Evolutionary conservation across 2,797 vertebrate genomes (phyloP), one percentile per base, ranked within the genome.

Genomic region (Sebastes dallii): DNA sequence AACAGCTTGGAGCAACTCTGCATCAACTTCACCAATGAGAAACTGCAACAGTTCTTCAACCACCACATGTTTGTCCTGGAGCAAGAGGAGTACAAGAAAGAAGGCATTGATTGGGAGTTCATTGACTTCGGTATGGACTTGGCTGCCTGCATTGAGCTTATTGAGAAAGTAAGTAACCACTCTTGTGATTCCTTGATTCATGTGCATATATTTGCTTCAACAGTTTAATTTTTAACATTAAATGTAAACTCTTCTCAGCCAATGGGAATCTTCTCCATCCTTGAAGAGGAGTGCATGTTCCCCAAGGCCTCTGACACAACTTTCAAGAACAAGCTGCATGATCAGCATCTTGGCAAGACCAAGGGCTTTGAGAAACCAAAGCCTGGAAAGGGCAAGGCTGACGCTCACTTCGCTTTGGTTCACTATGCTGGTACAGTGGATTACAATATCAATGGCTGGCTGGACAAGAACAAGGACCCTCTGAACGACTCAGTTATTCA

Each of bases 241-340:
- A 55, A 22, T 55, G 54, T 22, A 55, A 55, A 55, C 4, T 22
- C 54, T 24, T 50, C 46, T 42, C 39, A 42, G 39, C 95, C 95
- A 55, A 62, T 94, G 92, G 93, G 91, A 36, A 94, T 92, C 86
- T 92, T 94, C 84, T 94, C 94, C 89, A 94, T 94, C 86, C 96
- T 97, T 91, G 97, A 98, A 93, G 97, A 98, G 94, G 97, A 97
- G 93, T 98, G 96, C 86, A 97, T 97, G 97, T 97, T 97, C 94
- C 97, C 96, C 83, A 97, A 97, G 92, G 95, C 96, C 56, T 32
- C 82, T 14, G 82, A 84, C n/a, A 72, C 52, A 1, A 93, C 96
- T 82, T 97, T 97, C 86, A 97, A 96, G 90, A 97, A 96, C 91
- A 97, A 98, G 87, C 88, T 98, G 59, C 92, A 97, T 5, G 97